A percentile compares a stretch with the other conserved stretches of the same genome.
Conservation (phyloP, 2,797 vertebrate species). For the Melanotaenia nigrans region DNA sequence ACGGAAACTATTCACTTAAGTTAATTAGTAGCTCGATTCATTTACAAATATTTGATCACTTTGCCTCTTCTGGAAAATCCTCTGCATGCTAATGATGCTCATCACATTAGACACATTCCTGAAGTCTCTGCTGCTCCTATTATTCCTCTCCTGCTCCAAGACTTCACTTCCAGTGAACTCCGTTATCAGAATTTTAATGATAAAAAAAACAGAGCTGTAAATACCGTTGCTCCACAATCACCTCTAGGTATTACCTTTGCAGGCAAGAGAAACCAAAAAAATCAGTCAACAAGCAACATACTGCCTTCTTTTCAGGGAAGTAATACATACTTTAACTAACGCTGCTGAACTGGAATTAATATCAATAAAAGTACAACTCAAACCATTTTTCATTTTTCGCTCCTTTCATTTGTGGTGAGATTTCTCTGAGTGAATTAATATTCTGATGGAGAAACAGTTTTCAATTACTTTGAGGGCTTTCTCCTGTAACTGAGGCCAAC, state of each 20-base stretch:
- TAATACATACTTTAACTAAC: slow-evolving; percentile 55
- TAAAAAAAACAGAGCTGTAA: slow-evolving; percentile 34
- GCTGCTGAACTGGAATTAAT: slow-evolving; percentile 67
- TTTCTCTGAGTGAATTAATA: slow-evolving; percentile 56
- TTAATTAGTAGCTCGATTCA: no score
- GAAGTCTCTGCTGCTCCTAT: slow-evolving; percentile 31
- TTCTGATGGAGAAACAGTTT: slow-evolving; percentile 53
- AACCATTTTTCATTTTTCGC: slow-evolving; percentile 25
- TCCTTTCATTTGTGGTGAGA: slow-evolving; percentile 4
- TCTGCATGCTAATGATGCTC: slow-evolving; percentile 1
- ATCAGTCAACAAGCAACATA: slow-evolving; percentile 48
- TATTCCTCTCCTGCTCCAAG: slow-evolving; percentile 39
- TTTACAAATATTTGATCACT: no score
- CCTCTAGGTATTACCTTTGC: slow-evolving; percentile 37
- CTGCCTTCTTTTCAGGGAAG: slow-evolving; percentile 37
- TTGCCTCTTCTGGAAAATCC: no score
- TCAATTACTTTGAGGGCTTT: slow-evolving; percentile 64
- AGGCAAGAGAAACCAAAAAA: slow-evolving; percentile 51
- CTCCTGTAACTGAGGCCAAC: slow-evolving; percentile 47
- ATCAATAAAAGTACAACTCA: slow-evolving; percentile 56
- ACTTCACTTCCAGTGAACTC: slow-evolving; percentile 33
- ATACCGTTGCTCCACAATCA: slow-evolving; percentile 40
- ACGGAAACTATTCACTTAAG: no score
- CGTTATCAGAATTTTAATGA: slow-evolving; percentile 40
- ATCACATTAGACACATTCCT: slow-evolving; percentile 21